Base-by-base conservation (phyloP, 2,113 vertebrate species). In the Amblyornis subalaris region DNA sequence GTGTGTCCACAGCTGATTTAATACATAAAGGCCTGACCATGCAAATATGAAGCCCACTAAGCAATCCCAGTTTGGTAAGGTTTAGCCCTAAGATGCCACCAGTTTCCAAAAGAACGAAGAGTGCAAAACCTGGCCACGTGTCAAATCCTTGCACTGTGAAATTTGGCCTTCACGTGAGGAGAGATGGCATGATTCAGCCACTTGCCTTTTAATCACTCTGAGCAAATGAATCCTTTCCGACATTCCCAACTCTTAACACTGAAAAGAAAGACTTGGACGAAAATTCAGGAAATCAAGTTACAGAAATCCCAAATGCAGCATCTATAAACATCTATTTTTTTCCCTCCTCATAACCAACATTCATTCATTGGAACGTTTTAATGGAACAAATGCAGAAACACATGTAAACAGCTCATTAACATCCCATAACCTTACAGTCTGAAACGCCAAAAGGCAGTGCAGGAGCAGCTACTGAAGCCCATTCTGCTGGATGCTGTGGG, bases 401-500 rank as follows among this genome's bases (percentile, higher is more conserved):
- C 67, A 55, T 35, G 78, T 91, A 93, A 90, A 85, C 89, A 80
- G 92, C 62, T 90, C 62, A 94, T 85, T 73, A 95, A 80, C 82
- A 79, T 90, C 90, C 54, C 71, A 66, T 38, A 90, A 85, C 71
- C 47, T 71, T 91, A 45, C 35, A 60, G 75, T 33, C 40, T 92
- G 71, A 88, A 91, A 95, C 0, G 1, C 44, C 45, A 48, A 36
- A 80, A 77, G 31, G 22, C 81, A 61, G 58, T 0, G 21, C 65
- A 87, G 87, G 76, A 54, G 47, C 66, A 85, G 77, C 75, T 87
- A 65, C 91, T 23, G 87, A 78, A 85, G 78, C 60, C 74, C 51
- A 8, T 16, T 66, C 71, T 57, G 60, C 64, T 89, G 51, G 60
- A 54, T 55, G 60, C 55, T 55, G 60, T 18, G 71, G 58, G 44